Conservation (phyloP, 1,140 invertebrate species). For the Ditylenchus dipsaci region DNA sequence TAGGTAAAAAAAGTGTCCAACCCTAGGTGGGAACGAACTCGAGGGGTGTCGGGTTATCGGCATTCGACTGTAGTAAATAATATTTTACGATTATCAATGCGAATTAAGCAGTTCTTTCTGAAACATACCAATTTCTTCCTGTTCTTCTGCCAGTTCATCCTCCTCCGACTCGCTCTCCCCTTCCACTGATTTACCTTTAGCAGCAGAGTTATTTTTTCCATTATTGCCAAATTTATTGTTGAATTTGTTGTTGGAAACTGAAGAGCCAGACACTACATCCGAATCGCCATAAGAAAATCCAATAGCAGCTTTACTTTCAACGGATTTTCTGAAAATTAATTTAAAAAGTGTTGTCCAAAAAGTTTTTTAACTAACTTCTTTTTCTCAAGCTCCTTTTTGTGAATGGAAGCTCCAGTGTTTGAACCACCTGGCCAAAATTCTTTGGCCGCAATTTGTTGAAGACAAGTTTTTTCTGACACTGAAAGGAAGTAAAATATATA, state of each 20-base stretch:
- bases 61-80: too few relatives aligned
- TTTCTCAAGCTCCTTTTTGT: constrained; percentile 31
- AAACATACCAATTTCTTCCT: constrained; percentile 35
- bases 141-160: constrained; percentile 28
- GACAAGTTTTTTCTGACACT: constrained; percentile 20
- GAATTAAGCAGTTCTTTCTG: too few relatives aligned
- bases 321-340: constrained; percentile 31
- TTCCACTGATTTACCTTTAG: background rate
- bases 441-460: constrained; percentile 38
- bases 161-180: constrained; percentile 30
- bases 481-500: background rate
- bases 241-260: background rate
- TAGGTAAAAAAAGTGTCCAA: too few relatives aligned
- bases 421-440: constrained; percentile 32
- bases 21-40: too few relatives aligned
- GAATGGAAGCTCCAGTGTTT: constrained; percentile 19
- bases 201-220: background rate
- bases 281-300: constrained; percentile 51
- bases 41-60: too few relatives aligned
- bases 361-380: constrained; percentile 26
- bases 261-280: constrained; percentile 18
- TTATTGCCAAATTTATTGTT: constrained; percentile 1
- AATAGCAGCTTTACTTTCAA: constrained; percentile 48
- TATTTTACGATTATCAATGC: too few relatives aligned
- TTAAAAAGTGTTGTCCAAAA: background rate